A percentile compares a stretch with the other conserved stretches of the same genome.
phyloP scores from a whole-genome alignment of 2,888 invertebrate species.

The Cerceris ruficornis region DNA sequence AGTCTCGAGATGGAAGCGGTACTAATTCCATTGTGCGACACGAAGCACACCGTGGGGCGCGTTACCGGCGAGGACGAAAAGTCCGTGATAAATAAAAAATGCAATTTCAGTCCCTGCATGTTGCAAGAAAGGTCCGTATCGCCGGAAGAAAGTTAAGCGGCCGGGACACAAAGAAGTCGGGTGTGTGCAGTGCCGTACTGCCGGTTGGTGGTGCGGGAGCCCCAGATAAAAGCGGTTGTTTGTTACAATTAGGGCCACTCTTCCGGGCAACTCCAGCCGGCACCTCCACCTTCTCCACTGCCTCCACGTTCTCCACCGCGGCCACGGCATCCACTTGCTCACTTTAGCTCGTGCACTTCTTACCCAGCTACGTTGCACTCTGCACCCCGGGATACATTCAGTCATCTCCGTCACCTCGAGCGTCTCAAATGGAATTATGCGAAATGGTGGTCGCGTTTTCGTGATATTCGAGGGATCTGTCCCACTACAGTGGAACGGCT shows the following conservation, averaged over 20 bases:
- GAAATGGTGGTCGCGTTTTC: slow-evolving; percentile 66
- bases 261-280: slow-evolving; percentile 46
- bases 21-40: background rate
- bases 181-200: slow-evolving; percentile 18
- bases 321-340: slow-evolving; percentile 44
- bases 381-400: slow-evolving; percentile 61
- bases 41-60: background rate
- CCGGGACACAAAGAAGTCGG: slow-evolving; percentile 12
- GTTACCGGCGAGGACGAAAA: background rate
- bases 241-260: slow-evolving; percentile 73
- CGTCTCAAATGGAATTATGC: slow-evolving; percentile 64
- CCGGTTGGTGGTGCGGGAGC: slow-evolving; percentile 29
- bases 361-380: slow-evolving; percentile 46
- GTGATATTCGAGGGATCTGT: slow-evolving; percentile 57
- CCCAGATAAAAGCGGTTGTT: slow-evolving; percentile 71
- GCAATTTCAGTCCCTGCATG: slow-evolving; percentile 16
- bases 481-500: slow-evolving; percentile 21
- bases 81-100: slow-evolving; percentile 26
- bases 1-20: too few relatives aligned
- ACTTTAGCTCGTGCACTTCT: slow-evolving; percentile 52
- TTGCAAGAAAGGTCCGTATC: slow-evolving; percentile 10
- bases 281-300: background rate
- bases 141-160: background rate
- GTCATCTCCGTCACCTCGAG: slow-evolving; percentile 63
- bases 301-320: background rate